A percentile compares a stretch with the other conserved stretches of the same genome.
phyloP scores from a whole-genome alignment of 2,113 vertebrate species.

The Clarias macrocephalus region DNA sequence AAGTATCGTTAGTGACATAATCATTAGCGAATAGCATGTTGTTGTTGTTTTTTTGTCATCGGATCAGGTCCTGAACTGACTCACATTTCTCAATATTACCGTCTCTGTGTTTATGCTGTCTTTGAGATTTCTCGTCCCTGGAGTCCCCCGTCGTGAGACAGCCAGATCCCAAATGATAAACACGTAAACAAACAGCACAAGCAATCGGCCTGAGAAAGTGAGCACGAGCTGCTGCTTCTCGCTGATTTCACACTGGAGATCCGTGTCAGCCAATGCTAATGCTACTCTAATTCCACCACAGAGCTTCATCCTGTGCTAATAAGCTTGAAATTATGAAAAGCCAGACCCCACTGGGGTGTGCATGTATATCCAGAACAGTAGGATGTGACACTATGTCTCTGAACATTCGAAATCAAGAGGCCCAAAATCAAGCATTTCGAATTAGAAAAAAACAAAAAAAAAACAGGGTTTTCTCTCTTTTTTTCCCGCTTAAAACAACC shows the following conservation, averaged over 20 bases:
- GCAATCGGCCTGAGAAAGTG: conserved; percentile 42
- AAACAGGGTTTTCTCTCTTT: background rate
- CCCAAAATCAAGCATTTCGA: conserved; percentile 53
- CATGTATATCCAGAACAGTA: conserved; percentile 42
- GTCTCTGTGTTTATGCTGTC: background rate
- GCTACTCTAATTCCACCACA: conserved; percentile 70
- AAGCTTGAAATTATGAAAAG: conserved; percentile 76
- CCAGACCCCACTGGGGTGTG: conserved; percentile 61
- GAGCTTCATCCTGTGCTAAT: conserved; percentile 68
- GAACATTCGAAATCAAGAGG: conserved; percentile 53
- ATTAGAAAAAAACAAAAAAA: conserved; percentile 15
- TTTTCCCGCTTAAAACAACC: conserved; percentile 19
- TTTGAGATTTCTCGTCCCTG: conserved; percentile 22
- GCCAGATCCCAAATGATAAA: conserved; percentile 47
- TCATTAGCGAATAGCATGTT: conserved; percentile 28
- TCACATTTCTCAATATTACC: conserved; percentile 36
- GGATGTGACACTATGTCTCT: conserved; percentile 60
- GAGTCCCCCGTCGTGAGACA: conserved; percentile 40
- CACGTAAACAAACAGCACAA: conserved; percentile 55
- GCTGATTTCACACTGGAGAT: conserved; percentile 72
- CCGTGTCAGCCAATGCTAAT: conserved; percentile 72
- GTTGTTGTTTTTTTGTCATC: conserved; percentile 42
- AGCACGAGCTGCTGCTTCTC: conserved; percentile 45
- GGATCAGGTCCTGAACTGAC: conserved; percentile 23
- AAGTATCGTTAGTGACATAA: conserved; percentile 55